These are phyloP conservation scores for Cepphus grylle DNA, from an alignment of 2,113 vertebrate species.

Conservation along the genomic window DNA sequence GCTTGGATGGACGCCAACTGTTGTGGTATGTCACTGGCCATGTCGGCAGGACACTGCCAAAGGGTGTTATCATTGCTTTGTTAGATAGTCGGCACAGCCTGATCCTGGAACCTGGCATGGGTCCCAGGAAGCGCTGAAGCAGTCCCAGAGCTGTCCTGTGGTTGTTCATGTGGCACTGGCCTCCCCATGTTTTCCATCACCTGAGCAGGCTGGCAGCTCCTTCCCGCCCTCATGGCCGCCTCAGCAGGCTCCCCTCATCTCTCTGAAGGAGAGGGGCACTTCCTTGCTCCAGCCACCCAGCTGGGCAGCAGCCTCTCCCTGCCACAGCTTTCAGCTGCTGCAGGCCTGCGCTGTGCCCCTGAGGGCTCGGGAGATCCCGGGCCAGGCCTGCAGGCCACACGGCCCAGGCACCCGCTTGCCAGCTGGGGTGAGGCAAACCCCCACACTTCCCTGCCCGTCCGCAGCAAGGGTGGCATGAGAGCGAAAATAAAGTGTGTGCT, in stretches of 20 bases:
- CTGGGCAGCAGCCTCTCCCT: background rate
- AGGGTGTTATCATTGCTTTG: fast-evolving
- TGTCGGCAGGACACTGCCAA: background rate
- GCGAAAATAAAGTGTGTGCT: background rate
- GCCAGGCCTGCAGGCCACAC: background rate
- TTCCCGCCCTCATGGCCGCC: fast-evolving
- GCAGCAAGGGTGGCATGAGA: background rate
- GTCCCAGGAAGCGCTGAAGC: background rate
- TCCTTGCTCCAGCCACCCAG: background rate
- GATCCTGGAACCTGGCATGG: background rate
- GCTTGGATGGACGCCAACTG: background rate
- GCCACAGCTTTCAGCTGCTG: background rate
- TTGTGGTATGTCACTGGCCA: fast-evolving
- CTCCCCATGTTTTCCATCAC: background rate
- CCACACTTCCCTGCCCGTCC: fast-evolving
- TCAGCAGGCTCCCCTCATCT: background rate
- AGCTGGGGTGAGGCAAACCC: background rate
- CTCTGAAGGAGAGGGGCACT: too few relatives aligned
- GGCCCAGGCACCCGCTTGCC: background rate
- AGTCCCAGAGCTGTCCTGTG: background rate
- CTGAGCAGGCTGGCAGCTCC: background rate
- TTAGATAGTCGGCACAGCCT: background rate
- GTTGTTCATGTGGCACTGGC: background rate
- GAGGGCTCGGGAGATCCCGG: background rate
- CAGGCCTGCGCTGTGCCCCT: too few relatives aligned